phyloP scores from a whole-genome alignment of 2,113 vertebrate genomes.

The Fulica atra region DNA sequence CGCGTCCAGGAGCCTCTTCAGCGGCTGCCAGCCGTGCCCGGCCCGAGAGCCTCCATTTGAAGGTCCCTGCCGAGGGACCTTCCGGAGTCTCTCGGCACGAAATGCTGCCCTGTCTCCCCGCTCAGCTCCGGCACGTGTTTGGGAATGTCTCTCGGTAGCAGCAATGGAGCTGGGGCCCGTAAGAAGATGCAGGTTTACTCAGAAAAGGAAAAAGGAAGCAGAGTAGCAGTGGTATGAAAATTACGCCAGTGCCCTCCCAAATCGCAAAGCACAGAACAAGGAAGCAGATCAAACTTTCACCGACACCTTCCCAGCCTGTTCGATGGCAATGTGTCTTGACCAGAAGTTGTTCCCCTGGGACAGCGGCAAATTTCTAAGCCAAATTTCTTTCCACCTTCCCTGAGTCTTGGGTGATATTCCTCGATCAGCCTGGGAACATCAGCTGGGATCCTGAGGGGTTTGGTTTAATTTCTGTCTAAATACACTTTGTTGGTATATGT shows the following conservation, averaged over 20 bases:
- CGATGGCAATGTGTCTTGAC: background rate
- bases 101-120: background rate
- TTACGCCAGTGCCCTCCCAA: background rate
- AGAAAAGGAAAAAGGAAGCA: background rate
- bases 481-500: background rate
- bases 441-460: background rate
- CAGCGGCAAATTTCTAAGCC: background rate
- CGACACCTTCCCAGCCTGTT: background rate
- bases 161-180: background rate
- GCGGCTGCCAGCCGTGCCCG: background rate
- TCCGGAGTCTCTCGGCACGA: fast-evolving
- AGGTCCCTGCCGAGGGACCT: background rate
- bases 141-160: background rate
- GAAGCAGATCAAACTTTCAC: background rate
- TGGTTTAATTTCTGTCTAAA: background rate
- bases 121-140: background rate
- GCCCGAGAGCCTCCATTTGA: background rate
- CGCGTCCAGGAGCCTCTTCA: background rate
- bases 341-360: background rate
- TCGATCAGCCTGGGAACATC: background rate
- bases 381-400: background rate
- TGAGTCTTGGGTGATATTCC: background rate
- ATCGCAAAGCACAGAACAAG: background rate
- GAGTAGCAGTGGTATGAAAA: background rate
- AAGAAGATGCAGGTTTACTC: background rate